Evolutionary conservation across 1,140 invertebrate species (phyloP).

Genomic region (Laupala kohalensis): DNA sequence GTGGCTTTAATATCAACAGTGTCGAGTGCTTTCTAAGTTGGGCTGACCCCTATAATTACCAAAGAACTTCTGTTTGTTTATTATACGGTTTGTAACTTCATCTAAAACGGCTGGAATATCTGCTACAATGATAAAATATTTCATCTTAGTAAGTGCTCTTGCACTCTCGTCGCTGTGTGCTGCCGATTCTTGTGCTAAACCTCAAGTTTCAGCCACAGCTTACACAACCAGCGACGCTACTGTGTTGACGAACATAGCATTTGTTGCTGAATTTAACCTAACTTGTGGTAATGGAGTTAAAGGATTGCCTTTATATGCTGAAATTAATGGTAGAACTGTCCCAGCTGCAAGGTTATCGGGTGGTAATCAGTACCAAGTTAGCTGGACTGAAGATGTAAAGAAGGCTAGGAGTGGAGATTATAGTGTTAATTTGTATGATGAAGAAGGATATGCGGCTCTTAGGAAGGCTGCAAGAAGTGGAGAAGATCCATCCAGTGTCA

Average conservation of each 20-base stretch:
- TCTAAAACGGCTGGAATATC: no score
- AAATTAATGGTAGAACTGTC: conserved; percentile 66
- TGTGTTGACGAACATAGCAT: conserved; percentile 68
- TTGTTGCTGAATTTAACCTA: conserved; percentile 59
- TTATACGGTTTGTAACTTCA: no score
- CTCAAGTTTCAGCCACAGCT: conserved; percentile 45
- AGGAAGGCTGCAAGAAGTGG: conserved; percentile 58
- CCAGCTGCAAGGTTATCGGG: conserved; percentile 60
- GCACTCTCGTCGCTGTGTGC: conserved; percentile 15
- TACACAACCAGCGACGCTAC: conserved; percentile 88
- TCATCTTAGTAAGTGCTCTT: neutral
- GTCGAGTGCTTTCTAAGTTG: no score
- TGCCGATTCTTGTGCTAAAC: conserved; percentile 40
- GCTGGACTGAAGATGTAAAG: conserved; percentile 77
- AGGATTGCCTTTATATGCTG: conserved; percentile 65
- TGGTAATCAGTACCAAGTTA: conserved; percentile 70
- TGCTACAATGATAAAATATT: neutral
- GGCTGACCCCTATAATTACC: no score
- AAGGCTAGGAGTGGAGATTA: conserved; percentile 66
- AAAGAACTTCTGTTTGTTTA: no score
- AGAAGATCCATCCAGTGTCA: conserved; percentile 47
- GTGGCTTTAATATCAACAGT: no score
- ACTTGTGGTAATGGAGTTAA: conserved; percentile 48
- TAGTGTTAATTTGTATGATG: conserved; percentile 71
- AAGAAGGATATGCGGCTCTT: conserved; percentile 76